These are phyloP conservation scores for Aleiodes alternator DNA, from an alignment of 2,888 invertebrate species.

Conservation along the genomic window DNA sequence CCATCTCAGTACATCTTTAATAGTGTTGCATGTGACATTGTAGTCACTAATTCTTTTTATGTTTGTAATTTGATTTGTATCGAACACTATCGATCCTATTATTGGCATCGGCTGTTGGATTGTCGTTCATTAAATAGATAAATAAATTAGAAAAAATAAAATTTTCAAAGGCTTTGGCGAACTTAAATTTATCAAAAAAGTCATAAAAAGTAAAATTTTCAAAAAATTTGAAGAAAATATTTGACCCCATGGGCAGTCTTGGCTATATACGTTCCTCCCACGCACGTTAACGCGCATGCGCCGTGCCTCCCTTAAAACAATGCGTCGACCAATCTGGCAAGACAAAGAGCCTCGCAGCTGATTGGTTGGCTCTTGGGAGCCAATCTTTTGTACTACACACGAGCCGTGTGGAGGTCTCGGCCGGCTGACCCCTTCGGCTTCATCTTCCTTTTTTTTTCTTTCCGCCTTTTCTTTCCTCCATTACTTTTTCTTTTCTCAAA, in stretches of 20 bases:
- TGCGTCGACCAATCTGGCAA: slow-evolving; percentile 73
- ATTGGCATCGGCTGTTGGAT: too few relatives aligned
- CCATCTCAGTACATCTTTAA: too few relatives aligned
- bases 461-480: slow-evolving; percentile 21
- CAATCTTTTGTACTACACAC: slow-evolving; percentile 65
- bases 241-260: slow-evolving; percentile 59
- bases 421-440: slow-evolving; percentile 48
- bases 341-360: slow-evolving; percentile 71
- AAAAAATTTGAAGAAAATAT: not conserved
- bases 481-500: slow-evolving; percentile 1
- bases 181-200: too few relatives aligned
- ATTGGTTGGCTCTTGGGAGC: slow-evolving; percentile 69
- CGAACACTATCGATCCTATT: too few relatives aligned
- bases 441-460: slow-evolving; percentile 18
- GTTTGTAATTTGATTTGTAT: too few relatives aligned
- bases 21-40: too few relatives aligned
- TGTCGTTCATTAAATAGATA: too few relatives aligned
- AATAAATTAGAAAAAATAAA: too few relatives aligned
- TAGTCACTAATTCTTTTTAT: too few relatives aligned
- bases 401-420: slow-evolving; percentile 35
- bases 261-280: slow-evolving; percentile 70
- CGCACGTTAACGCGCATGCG: slow-evolving; percentile 71
- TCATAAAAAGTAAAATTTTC: too few relatives aligned
- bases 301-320: slow-evolving; percentile 67
- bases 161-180: too few relatives aligned